phyloP scores from a whole-genome alignment of 2,888 invertebrate genomes.

The Oconnorella tubifera region DNA sequence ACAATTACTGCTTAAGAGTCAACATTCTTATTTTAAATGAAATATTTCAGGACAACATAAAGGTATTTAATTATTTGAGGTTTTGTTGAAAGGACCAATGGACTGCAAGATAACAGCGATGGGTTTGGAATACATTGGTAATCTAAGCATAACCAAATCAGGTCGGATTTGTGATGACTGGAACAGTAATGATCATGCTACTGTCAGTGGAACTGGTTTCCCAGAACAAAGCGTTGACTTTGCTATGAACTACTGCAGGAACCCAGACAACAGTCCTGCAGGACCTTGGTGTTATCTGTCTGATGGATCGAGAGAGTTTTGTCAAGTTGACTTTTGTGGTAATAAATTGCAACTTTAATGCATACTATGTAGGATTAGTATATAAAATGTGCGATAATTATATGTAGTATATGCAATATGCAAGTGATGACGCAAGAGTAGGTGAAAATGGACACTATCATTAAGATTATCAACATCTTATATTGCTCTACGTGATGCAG shows the following conservation, averaged over 20 bases:
- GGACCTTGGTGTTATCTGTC: background rate
- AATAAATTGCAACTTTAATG: no score
- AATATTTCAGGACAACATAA: no score
- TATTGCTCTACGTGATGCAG: no score
- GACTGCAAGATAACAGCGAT: background rate
- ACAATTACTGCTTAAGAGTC: no score
- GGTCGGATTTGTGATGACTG: background rate
- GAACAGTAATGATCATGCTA: background rate
- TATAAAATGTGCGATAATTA: no score
- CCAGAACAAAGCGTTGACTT: background rate
- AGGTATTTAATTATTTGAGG: no score
- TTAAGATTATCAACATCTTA: no score
- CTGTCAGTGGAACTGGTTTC: background rate
- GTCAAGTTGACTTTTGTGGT: background rate
- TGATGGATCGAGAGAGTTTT: background rate
- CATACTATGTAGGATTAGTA: no score
- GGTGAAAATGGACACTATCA: no score
- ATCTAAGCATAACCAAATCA: background rate
- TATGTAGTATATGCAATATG: no score
- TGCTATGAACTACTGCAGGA: constrained; percentile 1
- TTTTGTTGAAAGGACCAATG: background rate
- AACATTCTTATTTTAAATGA: no score
- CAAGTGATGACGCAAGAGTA: no score
- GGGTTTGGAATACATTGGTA: background rate
- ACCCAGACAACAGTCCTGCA: background rate